These are phyloP conservation scores for Rana temporaria DNA, from an alignment of 2,113 vertebrate species.

Conservation along the genomic window DNA sequence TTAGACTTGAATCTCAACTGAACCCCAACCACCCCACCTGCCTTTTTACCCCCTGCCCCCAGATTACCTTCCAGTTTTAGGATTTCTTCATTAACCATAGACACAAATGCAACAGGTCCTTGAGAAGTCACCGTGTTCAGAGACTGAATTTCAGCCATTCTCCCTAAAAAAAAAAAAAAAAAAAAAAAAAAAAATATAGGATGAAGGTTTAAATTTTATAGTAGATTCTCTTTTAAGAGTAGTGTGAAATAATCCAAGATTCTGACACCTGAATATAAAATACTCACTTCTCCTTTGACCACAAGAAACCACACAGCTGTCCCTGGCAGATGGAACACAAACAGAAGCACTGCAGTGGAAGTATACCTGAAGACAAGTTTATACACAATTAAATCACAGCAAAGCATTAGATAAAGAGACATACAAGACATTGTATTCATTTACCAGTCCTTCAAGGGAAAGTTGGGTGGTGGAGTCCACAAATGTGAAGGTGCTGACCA, in stretches of 20 bases:
- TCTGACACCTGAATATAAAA: not conserved
- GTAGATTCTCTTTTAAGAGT: no score
- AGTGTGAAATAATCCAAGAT: no score
- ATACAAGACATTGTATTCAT: not conserved
- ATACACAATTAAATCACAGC: no score
- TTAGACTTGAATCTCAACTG: no score
- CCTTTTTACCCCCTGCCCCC: no score
- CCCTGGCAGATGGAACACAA: conserved; percentile 34
- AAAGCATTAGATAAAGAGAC: no score
- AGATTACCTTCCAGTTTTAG: conserved; percentile 19
- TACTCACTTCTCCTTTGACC: conserved; percentile 25
- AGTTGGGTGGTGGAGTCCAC: conserved; percentile 60
- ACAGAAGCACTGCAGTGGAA: conserved; percentile 58
- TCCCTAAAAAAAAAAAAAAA: not conserved
- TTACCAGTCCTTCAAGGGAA: conserved; percentile 66
- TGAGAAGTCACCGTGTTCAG: conserved; percentile 9
- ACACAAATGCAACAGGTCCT: conserved; percentile 47
- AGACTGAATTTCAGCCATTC: conserved; percentile 2
- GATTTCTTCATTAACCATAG: no score
- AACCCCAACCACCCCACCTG: no score
- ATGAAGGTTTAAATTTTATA: no score
- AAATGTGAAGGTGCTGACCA: conserved; percentile 66
- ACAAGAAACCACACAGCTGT: conserved; percentile 4
- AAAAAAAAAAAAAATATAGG: no score
- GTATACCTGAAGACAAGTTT: conserved; percentile 29